phyloP scores from a whole-genome alignment of 2,113 vertebrate genomes.

The Triplophysa rosa region DNA sequence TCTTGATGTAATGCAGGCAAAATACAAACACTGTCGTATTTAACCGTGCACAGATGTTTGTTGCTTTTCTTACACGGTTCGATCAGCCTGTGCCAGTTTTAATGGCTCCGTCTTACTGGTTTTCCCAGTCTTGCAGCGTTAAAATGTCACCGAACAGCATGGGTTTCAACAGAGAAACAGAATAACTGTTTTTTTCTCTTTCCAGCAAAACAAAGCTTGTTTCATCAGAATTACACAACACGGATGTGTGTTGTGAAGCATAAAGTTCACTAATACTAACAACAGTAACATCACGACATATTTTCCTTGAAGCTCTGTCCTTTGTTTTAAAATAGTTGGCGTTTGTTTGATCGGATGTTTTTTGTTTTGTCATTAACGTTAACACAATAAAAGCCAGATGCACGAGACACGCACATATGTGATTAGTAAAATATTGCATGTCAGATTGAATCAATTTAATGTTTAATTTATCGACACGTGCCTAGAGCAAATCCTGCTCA shows the following conservation, averaged over 20 bases:
- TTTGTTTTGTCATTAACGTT: neutral
- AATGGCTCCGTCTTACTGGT: neutral
- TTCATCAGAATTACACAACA: neutral
- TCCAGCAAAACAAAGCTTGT: neutral
- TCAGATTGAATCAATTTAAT: neutral
- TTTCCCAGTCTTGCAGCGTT: conserved; percentile 20
- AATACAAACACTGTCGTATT: neutral
- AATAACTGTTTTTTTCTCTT: neutral
- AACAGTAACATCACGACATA: neutral
- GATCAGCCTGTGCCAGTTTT: neutral
- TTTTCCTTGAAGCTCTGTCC: neutral
- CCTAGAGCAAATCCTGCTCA: neutral
- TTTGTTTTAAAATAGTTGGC: neutral
- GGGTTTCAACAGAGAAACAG: neutral
- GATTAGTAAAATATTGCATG: neutral
- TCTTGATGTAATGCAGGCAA: neutral
- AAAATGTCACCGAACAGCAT: conserved; percentile 8
- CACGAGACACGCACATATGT: neutral
- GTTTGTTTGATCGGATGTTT: neutral
- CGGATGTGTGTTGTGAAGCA: neutral
- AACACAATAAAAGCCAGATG: neutral
- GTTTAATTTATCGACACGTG: neutral
- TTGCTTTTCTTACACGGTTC: neutral
- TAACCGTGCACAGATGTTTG: neutral
- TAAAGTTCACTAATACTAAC: neutral